phyloP scores from a whole-genome alignment of 2,113 vertebrate species.

The Gulo gulo region DNA sequence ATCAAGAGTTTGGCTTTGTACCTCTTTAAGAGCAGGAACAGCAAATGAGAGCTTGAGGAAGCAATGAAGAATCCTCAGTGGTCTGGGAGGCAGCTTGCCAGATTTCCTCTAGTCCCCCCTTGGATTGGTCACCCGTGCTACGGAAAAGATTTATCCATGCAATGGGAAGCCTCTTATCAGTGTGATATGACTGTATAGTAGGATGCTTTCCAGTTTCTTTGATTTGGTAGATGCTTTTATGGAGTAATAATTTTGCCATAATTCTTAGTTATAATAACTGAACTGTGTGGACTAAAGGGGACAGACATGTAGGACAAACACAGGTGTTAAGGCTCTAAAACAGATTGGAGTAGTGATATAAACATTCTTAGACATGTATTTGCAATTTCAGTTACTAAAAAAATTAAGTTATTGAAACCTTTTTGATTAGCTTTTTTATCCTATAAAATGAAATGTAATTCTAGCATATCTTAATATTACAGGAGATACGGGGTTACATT shows the following conservation, averaged over 20 bases:
- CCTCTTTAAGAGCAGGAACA: neutral
- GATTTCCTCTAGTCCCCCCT: too few species aligned
- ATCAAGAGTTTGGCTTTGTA: neutral
- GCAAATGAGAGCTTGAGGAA: neutral
- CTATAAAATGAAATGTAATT: conserved; percentile 52
- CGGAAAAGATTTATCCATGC: neutral
- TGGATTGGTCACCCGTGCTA: neutral
- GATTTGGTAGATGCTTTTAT: neutral
- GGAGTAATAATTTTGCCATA: neutral
- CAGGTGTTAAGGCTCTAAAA: neutral
- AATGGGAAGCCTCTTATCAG: neutral
- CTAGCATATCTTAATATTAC: neutral
- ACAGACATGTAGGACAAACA: neutral
- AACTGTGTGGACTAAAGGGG: neutral
- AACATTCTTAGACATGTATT: neutral
- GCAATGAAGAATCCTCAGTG: neutral
- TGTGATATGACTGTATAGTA: neutral
- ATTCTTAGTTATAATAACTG: neutral
- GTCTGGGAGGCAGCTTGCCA: neutral
- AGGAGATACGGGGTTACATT: neutral
- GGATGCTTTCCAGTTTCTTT: neutral
- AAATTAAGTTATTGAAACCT: neutral
- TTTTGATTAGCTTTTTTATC: neutral
- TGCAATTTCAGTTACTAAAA: neutral
- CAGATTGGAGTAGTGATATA: neutral